Evolutionary conservation across 2,797 vertebrate genomes (phyloP).

Genomic region (Syngnathus rostellatus): DNA sequence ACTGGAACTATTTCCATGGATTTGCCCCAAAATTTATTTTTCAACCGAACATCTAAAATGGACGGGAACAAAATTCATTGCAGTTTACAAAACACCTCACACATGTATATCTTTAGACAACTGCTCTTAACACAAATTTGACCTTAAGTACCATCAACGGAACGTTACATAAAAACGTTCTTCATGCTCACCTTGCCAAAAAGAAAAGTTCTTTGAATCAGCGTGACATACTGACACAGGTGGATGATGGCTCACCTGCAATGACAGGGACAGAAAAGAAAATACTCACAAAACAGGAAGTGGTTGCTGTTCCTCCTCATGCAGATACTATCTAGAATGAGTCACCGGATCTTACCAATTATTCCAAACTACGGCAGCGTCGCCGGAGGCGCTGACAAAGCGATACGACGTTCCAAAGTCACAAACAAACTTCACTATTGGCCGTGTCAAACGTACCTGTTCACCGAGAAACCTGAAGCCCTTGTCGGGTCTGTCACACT

Average conservation of each 20-base stretch:
- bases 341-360: neutral
- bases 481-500: slow-evolving; percentile 85
- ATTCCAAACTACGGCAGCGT: neutral
- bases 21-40: slow-evolving; percentile 99
- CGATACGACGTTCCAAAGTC: neutral
- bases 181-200: slow-evolving; percentile 88
- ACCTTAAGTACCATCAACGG: neutral
- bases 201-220: slow-evolving; percentile 86
- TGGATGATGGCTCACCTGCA: slow-evolving; percentile 94
- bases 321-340: neutral
- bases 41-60: slow-evolving; percentile 89
- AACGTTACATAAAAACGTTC: neutral
- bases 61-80: slow-evolving; percentile 6
- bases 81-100: neutral
- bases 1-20: slow-evolving; percentile 98
- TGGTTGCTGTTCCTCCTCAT: neutral
- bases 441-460: slow-evolving; percentile 53
- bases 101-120: neutral
- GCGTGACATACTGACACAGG: slow-evolving; percentile 91
- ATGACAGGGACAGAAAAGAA: neutral
- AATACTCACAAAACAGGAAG: neutral
- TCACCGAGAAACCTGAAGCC: slow-evolving; percentile 89
- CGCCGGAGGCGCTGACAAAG: neutral
- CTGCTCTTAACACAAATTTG: neutral
- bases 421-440: neutral